Base-by-base conservation (phyloP, 1,140 invertebrate species). In the Drosophila pachea region DNA sequence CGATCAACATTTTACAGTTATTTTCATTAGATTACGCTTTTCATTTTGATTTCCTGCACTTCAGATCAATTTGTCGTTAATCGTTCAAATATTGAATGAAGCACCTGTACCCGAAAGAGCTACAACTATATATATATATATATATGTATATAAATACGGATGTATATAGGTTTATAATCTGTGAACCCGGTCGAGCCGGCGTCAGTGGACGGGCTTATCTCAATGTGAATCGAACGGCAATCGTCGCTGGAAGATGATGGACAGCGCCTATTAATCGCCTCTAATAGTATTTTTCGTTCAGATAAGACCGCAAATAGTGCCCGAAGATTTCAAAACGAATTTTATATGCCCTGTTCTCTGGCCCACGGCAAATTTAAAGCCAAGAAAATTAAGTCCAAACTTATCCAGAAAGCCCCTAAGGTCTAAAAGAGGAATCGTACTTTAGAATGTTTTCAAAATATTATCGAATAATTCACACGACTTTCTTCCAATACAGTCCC, bases 211-310 rank as follows among this genome's bases (percentile, higher is more conserved):
- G 72, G 4, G 59, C 72, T 79, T 83, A 84, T 83, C 79, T 68
- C 65, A 50, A 70, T 65, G 53, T 47, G 12, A 76, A 73, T 86
- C 78, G 73, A 66, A 78, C 75, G 64, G 63, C 78, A 78, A 83
- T 78, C 68, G 78, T 83, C 67, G 78, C 48, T 62, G 62, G 58
- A 79, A 78, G 82, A 86, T 86, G 82, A 86, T 86, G 82, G 82
- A 86, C 82, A 86, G 81, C 73, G 77, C 77, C 78, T 82, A 86
- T 86, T 86, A 86, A 86, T 86, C 82, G 82, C 77, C 77, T 68
- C 82, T 86, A 86, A 86, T 86, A 86, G 82, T 77, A 86, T 82
- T 86, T 86, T 69, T 71, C 29, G 48, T 73, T 70, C 40, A 73
- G 82, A 86, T 86, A 86, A 86, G 82, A 77, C 68, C 32, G 38